Percentiles rank a stretch among this genome's conserved stretches.
phyloP scores from a whole-genome alignment of 2,113 vertebrate species.

The Nesoenas mayeri region DNA sequence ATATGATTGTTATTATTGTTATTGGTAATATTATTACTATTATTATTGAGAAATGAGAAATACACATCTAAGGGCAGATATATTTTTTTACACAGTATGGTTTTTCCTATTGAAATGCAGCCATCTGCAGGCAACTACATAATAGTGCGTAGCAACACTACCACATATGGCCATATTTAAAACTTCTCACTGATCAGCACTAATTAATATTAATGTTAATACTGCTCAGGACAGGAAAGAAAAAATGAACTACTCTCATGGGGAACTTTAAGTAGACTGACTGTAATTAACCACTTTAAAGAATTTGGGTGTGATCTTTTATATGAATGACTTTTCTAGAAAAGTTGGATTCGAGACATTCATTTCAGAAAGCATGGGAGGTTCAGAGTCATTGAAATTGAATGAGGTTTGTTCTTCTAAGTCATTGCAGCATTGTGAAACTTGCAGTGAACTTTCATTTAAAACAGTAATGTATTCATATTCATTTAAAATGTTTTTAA shows the following conservation, averaged over 20 bases:
- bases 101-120: slow-evolving; percentile 38
- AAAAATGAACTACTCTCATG: not conserved
- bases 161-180: not conserved
- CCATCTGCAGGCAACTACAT: slow-evolving; percentile 52
- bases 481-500: fast-evolving
- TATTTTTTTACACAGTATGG: not conserved
- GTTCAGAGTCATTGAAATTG: not conserved
- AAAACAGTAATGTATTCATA: not conserved
- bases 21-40: not conserved
- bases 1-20: not conserved
- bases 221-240: not conserved
- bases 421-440: not conserved
- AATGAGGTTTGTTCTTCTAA: not conserved
- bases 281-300: not conserved
- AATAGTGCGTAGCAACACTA: not conserved
- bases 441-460: not conserved
- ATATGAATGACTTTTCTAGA: not conserved
- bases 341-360: not conserved
- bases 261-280: not conserved
- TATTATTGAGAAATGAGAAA: not conserved
- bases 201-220: not conserved
- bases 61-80: not conserved
- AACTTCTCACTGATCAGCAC: not conserved
- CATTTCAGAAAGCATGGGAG: not conserved
- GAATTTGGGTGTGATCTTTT: not conserved